Base-by-base conservation (phyloP, 2,888 invertebrate genomes). In the Eupithecia abbreviata region DNA sequence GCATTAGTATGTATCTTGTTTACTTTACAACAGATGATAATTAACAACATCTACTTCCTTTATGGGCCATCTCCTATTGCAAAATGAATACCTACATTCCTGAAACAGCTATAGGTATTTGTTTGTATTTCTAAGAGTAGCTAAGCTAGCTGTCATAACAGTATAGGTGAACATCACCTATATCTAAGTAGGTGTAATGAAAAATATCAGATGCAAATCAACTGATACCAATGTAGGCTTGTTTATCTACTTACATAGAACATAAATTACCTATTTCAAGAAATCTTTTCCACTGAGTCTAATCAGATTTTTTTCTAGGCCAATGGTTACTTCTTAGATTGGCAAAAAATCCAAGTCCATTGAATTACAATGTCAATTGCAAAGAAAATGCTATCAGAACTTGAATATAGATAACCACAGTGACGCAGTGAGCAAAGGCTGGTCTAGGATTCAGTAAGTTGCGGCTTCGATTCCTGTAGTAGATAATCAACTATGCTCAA, bases 1-100 rank as follows among this genome's bases (percentile, higher is more conserved):
- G 51, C 15, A 15, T 51, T 6, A 41, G 41, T 65, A n/a, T 2
- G 15, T 51, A 6, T 13, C 41, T 6, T 13, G 41, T 65, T 65
- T 65, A 18, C 58, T 18, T 58, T 9, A 41, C 41, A 65, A 65
- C 65, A 65, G 65, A 58, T 71, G 51, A 4, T 45, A 58, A 71
- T 58, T 4, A 45, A 71, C 55, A 15, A n/a, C n/a, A 58, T 18
- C 55, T 58, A 62, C 71, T 55, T 71, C 70, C 70, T 55, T 9
- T n/a, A 30, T n/a, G 42, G 42, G 10, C 30, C 5, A 15, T 13
- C 42, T 71, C 70, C 41, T 65, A 41, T 41, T 65, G 13, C 41
- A 65, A 10, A 65, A 58, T 18, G 0, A n/a, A 62, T 62, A 18
- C 18, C 9, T 65, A 41, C 18, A 65, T 13, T 41, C 30, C 65